A percentile compares a stretch with the other conserved stretches of the same genome.
Conservation (phyloP, 2,888 invertebrate genomes). For the Agriotes lineatus region DNA sequence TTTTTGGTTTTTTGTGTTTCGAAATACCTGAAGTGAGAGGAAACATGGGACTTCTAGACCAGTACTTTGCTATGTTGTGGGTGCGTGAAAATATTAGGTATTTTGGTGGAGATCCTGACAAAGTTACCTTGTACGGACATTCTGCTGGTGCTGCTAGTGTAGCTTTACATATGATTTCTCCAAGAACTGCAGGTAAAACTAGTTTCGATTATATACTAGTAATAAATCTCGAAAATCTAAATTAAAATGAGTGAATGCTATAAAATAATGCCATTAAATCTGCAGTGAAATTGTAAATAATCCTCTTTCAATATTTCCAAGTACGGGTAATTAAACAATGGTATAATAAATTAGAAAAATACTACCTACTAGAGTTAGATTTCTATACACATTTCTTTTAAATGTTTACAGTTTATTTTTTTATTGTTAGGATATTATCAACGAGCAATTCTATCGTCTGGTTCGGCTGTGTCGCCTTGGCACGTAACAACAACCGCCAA, state of each 20-base stretch:
- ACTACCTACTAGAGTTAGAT: too few relatives aligned
- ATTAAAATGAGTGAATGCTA: too few relatives aligned
- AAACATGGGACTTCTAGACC: conserved; percentile 89
- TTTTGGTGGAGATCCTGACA: conserved; percentile 85
- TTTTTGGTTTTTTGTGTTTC: conserved; percentile 77
- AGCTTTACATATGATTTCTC: conserved; percentile 76
- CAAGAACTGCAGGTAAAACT: conserved; percentile 73
- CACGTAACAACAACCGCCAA: conserved; percentile 63
- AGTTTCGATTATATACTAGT: too few relatives aligned
- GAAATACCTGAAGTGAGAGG: conserved; percentile 75
- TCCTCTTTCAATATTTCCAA: too few relatives aligned
- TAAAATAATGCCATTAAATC: too few relatives aligned
- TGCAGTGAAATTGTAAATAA: too few relatives aligned
- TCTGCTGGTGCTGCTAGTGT: conserved; percentile 82
- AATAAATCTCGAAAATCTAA: too few relatives aligned
- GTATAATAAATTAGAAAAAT: too few relatives aligned
- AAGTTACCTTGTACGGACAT: conserved; percentile 87
- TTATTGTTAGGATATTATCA: conserved; percentile 78
- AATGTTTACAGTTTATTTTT: too few relatives aligned
- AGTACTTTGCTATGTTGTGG: conserved; percentile 84
- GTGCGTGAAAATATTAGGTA: conserved; percentile 79
- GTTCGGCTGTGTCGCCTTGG: conserved; percentile 67
- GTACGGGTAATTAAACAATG: too few relatives aligned
- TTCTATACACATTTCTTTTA: too few relatives aligned
- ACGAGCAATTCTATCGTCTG: conserved; percentile 78